These are phyloP conservation scores for Strix uralensis DNA, from an alignment of 2,113 vertebrate species.

Conservation along the genomic window DNA sequence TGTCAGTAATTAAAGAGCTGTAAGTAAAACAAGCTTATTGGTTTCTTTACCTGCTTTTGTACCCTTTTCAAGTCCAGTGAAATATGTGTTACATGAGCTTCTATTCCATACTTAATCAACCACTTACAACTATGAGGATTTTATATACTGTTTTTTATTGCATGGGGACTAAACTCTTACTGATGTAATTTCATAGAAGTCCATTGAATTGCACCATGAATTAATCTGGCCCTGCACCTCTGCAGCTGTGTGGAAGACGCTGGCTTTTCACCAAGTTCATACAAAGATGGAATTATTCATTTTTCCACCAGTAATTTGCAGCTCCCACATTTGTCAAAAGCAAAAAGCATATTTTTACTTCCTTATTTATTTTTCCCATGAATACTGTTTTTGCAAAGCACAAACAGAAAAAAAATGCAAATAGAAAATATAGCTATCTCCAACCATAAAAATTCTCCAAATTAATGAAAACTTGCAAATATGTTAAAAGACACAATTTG, in stretches of 20 bases:
- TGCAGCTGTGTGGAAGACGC: conserved; percentile 63
- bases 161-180: neutral
- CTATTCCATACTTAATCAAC: neutral
- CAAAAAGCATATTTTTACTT: conserved; percentile 57
- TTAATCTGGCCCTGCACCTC: conserved; percentile 63
- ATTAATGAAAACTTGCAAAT: conserved; percentile 50
- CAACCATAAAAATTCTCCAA: conserved; percentile 29
- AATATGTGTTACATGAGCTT: neutral
- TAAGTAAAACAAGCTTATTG: neutral
- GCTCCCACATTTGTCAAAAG: conserved; percentile 44
- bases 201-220: conserved; percentile 30
- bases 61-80: neutral
- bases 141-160: neutral
- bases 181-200: conserved; percentile 2
- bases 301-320: conserved; percentile 53
- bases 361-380: conserved; percentile 48
- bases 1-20: neutral
- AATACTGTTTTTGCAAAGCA: conserved; percentile 49
- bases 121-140: neutral
- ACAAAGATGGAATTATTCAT: conserved; percentile 64
- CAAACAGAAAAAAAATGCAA: neutral
- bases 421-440: conserved; percentile 33
- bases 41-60: neutral
- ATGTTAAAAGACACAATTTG: conserved; percentile 10
- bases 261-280: conserved; percentile 66